Evolutionary conservation across 2,797 vertebrate species (phyloP).

Genomic region (Vireo griseus): DNA sequence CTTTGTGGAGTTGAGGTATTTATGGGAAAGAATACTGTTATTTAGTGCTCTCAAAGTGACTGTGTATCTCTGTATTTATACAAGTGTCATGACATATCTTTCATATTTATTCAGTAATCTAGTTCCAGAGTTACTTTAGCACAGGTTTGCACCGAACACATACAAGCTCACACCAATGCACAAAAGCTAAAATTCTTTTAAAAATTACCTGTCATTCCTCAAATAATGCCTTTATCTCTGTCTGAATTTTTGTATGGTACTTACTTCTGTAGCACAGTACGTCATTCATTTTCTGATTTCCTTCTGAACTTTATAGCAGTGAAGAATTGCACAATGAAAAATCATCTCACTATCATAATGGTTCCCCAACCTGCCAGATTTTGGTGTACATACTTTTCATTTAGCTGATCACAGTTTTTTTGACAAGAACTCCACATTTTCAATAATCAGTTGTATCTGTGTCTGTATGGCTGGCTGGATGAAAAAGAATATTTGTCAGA

Average conservation of each 20-base stretch:
- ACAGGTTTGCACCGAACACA: background rate
- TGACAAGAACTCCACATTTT: background rate
- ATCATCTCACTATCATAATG: background rate
- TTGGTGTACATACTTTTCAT: background rate
- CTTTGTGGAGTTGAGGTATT: background rate
- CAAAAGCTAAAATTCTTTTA: background rate
- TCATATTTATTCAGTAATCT: background rate
- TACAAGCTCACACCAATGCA: background rate
- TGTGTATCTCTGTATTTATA: background rate
- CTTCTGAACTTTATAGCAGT: background rate
- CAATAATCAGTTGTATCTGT: background rate
- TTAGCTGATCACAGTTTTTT: background rate
- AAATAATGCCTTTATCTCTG: background rate
- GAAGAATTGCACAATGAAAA: background rate
- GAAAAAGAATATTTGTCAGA: background rate
- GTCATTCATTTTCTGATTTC: background rate
- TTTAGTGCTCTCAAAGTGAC: background rate
- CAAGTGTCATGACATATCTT: background rate
- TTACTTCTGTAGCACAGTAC: background rate
- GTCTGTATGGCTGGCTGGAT: background rate
- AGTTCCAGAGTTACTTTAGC: background rate
- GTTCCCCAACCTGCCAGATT: background rate
- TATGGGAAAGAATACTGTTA: background rate
- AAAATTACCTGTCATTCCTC: background rate
- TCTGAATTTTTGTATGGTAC: background rate